Evolutionary conservation across 1,140 invertebrate genomes (phyloP).

Genomic region (Cydia fagiglandana): DNA sequence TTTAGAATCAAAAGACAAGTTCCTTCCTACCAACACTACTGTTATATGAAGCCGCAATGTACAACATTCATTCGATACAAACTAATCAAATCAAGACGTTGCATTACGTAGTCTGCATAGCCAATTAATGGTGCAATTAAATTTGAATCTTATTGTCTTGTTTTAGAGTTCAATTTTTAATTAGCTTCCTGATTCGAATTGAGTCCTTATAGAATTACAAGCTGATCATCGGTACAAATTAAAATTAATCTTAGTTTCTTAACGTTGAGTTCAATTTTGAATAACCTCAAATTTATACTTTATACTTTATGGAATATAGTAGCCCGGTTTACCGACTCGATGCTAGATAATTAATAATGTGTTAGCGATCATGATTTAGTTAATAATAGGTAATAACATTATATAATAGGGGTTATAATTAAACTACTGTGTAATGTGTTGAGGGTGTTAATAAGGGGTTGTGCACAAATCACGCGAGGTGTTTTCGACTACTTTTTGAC

Average conservation of each 20-base stretch:
- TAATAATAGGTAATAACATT: neutral
- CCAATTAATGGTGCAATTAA: neutral
- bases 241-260: too few relatives aligned
- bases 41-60: neutral
- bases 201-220: neutral
- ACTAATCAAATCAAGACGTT: neutral
- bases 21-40: too few relatives aligned
- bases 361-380: neutral
- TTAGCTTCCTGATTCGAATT: neutral
- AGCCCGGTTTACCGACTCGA: too few relatives aligned
- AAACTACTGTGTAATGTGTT: neutral
- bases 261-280: too few relatives aligned
- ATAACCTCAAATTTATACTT: too few relatives aligned
- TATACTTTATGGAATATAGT: too few relatives aligned
- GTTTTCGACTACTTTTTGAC: too few relatives aligned
- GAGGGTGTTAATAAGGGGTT: neutral
- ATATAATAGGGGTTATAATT: constrained; percentile 12
- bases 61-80: neutral
- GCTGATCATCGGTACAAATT: neutral
- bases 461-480: too few relatives aligned
- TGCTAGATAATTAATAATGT: constrained; percentile 17
- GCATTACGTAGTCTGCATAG: neutral
- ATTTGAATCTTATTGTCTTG: neutral
- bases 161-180: neutral
- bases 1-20: too few relatives aligned